These are phyloP conservation scores for Antennarius striatus DNA, from an alignment of 2,113 vertebrate genomes.

Conservation along the genomic window DNA sequence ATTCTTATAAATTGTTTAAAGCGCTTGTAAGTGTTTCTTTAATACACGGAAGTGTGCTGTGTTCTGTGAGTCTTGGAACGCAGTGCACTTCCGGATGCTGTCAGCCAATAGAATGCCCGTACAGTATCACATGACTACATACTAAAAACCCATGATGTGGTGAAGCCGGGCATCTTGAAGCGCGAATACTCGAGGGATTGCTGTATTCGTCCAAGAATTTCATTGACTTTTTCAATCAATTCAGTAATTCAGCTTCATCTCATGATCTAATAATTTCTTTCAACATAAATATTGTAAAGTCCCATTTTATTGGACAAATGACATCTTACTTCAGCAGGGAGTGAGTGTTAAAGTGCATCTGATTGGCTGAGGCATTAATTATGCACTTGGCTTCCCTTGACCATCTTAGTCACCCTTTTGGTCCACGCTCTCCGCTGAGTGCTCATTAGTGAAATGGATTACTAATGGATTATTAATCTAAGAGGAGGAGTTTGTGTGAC, in stretches of 20 bases:
- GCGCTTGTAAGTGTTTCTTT: too few species aligned
- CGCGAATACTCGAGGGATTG: too few species aligned
- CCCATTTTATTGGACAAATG: constrained; percentile 37
- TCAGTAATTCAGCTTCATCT: neutral
- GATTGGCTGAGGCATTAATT: constrained; percentile 88
- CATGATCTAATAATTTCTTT: neutral
- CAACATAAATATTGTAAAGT: neutral
- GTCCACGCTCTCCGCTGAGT: constrained; percentile 82
- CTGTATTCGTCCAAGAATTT: neutral
- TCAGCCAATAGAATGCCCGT: too few species aligned
- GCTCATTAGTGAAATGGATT: constrained; percentile 89
- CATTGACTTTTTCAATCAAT: neutral
- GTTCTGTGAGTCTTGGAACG: too few species aligned
- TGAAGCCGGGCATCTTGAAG: too few species aligned
- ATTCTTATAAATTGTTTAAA: too few species aligned
- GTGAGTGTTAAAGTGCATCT: constrained; percentile 75
- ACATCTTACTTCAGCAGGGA: constrained; percentile 53
- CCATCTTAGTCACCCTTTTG: constrained; percentile 69
- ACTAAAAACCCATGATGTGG: too few species aligned
- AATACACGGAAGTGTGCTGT: too few species aligned
- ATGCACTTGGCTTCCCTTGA: constrained; percentile 90
- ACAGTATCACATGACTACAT: too few species aligned
- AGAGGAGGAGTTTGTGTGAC: constrained; percentile 58
- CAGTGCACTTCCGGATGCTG: too few species aligned
- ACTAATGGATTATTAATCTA: constrained; percentile 86